Base-by-base conservation (phyloP, 2,113 vertebrate genomes). In the Mungos mungo region DNA sequence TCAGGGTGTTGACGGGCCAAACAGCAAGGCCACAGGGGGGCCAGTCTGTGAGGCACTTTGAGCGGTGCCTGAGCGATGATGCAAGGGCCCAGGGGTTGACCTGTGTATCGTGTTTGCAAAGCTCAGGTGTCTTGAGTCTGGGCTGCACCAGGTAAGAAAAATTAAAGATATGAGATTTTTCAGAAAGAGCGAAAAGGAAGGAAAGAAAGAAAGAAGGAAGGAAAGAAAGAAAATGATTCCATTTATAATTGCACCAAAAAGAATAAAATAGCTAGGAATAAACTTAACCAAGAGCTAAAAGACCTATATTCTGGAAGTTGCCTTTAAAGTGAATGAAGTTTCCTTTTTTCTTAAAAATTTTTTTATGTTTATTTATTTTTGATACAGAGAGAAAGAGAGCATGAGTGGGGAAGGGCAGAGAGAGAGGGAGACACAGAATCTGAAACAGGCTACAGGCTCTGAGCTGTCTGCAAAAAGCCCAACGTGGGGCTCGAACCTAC, bases 91-190 rank as follows among this genome's bases (percentile, higher is more conserved):
- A 1, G 74, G 76, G 76, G 79, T 87, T 84, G 86, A 8, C 11
- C 18, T 92, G 25, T 88, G 97, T 47, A 10, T 47, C 74, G 2
- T 33, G 93, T 85, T 89, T 81, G 41, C 38, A 23, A 95, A 95
- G 88, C 96, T 98, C 96, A 93, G 96, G 94, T 88, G 88, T 97
- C 94, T 95, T 57, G 19, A 1, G 82, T 89, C 94, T 94, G 95
- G 94, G 76, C 87, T 8, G 16, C 5, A 35, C 90, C 90, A 94
- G 95, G 94, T 47, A 8, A 97, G 90, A 91, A 95, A 86, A 90
- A 97, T 96, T 95, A 97, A 97, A 98, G 80, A 65, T 85, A 92
- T 31, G 90, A 71, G 86, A 3, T 82, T 96, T 89, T 96, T 91
- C 85, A 60, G 57, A 60, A 23, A 60, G 57, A 60, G 21, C 7